A percentile compares a stretch with the other conserved stretches of the same genome.
Conservation (phyloP, 2,113 vertebrate species). For the Protobothrops flavoviridis region DNA sequence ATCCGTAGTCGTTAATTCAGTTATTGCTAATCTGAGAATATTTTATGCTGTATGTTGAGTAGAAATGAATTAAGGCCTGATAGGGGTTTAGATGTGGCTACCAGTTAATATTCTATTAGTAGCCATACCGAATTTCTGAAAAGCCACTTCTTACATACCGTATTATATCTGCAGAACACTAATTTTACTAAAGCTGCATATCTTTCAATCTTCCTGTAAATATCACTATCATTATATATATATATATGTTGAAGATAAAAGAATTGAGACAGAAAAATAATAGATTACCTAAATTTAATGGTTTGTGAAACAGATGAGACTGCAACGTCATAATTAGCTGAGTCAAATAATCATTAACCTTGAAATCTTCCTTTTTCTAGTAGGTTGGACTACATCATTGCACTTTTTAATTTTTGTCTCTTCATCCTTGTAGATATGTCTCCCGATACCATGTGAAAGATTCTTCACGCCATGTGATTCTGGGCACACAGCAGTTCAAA, state of each 20-base stretch:
- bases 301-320: not conserved
- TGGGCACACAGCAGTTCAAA: constrained; percentile 98
- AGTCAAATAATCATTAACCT: not conserved
- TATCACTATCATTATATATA: not conserved
- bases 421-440: constrained; percentile 77
- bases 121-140: not conserved
- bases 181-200: not conserved
- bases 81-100: not conserved
- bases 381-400: not conserved
- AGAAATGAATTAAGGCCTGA: not conserved
- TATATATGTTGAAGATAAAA: not conserved
- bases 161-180: not conserved
- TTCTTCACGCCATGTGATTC: constrained; percentile 91
- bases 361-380: not conserved
- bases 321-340: not conserved
- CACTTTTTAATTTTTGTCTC: not conserved
- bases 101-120: not conserved
- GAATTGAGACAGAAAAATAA: not conserved
- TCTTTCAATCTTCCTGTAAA: not conserved
- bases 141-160: not conserved
- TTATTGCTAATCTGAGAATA: not conserved
- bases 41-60: not conserved
- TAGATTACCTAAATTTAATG: not conserved
- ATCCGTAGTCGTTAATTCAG: not conserved
- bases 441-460: constrained; percentile 97